Percentiles rank a stretch among this genome's conserved stretches.
Conservation (phyloP, 2,113 vertebrate species). For the Daboia siamensis region DNA sequence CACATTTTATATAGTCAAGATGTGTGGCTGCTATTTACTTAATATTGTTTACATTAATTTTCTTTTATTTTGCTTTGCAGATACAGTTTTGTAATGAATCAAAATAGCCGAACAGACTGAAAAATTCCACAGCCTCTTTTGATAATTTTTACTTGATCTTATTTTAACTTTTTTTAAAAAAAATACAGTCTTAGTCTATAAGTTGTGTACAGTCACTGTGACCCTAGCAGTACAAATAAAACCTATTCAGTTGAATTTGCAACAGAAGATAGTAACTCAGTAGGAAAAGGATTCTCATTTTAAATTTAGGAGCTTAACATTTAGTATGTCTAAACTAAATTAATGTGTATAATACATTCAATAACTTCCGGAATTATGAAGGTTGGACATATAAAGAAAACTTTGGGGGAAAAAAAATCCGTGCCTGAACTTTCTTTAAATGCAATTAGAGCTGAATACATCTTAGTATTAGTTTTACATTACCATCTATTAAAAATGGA, state of each 20-base stretch:
- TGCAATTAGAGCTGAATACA: neutral
- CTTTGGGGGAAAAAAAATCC: neutral
- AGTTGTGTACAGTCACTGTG: neutral
- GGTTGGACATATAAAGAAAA: neutral
- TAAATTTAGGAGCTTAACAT: neutral
- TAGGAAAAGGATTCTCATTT: neutral
- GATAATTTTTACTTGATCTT: neutral
- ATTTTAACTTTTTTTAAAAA: neutral
- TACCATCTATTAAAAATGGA: slow-evolving; percentile 25
- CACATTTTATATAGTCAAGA: neutral
- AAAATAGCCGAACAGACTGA: neutral
- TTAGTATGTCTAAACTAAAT: neutral
- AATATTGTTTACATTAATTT: neutral
- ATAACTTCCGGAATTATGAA: neutral
- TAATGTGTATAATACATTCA: neutral
- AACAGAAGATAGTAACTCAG: neutral
- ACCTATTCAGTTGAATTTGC: neutral
- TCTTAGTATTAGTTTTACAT: slow-evolving; percentile 10
- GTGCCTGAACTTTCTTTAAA: neutral
- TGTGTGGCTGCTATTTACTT: neutral
- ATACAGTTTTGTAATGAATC: neutral
- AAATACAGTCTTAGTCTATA: neutral
- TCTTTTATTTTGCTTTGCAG: neutral
- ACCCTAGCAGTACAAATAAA: neutral
- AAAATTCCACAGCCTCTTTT: neutral